A percentile compares a stretch with the other conserved stretches of the same genome.
These are phyloP conservation scores for Drosophila siamana DNA, from an alignment of 2,888 invertebrate genomes.

Conservation along the genomic window DNA sequence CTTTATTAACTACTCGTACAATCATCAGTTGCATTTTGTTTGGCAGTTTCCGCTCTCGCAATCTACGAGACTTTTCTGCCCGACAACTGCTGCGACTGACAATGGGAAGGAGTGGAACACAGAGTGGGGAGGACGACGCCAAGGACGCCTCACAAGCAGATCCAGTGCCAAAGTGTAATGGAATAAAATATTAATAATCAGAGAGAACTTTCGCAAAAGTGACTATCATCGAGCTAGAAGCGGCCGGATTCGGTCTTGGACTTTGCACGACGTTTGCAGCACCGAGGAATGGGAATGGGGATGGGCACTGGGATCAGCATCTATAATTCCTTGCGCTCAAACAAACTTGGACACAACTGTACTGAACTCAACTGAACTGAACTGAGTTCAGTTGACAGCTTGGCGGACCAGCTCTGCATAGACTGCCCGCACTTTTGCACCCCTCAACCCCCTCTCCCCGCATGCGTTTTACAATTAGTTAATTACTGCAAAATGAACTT, in stretches of 20 bases:
- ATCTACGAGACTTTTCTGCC: constrained; percentile 45
- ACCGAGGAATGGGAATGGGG: not conserved
- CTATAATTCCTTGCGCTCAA: constrained; percentile 71
- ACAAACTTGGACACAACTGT: constrained; percentile 67
- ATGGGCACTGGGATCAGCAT: constrained; percentile 48
- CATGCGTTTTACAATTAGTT: constrained; percentile 73
- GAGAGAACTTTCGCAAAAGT: constrained; percentile 71
- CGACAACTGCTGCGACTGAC: constrained; percentile 74
- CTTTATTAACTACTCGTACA: constrained; percentile 46
- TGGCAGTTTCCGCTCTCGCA: constrained; percentile 42
- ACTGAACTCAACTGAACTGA: constrained; percentile 25
- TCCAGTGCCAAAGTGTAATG: constrained; percentile 59
- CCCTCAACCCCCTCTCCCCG: constrained; percentile 25
- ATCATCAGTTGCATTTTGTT: constrained; percentile 59
- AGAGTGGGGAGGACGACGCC: constrained; percentile 5
- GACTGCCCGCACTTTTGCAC: not conserved
- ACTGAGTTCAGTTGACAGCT: constrained; percentile 49
- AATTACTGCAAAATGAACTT: constrained; percentile 79
- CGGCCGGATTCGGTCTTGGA: constrained; percentile 26
- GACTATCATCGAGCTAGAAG: constrained; percentile 67
- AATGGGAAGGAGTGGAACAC: constrained; percentile 31
- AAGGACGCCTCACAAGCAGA: constrained; percentile 7
- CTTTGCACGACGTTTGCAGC: too few relatives aligned
- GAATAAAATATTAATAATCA: constrained; percentile 78
- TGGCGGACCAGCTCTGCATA: constrained; percentile 36